Base-by-base conservation (phyloP, 1,140 invertebrate genomes). In the Zaprionus taronus region DNA sequence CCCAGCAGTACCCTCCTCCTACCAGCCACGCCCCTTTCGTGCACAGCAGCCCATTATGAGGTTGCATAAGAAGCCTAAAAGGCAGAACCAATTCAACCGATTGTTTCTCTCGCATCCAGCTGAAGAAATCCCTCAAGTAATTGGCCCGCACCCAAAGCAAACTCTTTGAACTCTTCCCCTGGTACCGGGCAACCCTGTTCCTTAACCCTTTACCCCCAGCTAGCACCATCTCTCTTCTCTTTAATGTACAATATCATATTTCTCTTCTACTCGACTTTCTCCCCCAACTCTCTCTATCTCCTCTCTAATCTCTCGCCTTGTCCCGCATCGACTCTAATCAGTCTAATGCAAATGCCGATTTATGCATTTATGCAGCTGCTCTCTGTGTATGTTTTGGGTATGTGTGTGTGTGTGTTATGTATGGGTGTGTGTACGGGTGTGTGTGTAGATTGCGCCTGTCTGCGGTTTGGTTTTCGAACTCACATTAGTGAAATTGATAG, bases 331-430 rank as follows among this genome's bases (percentile, higher is more conserved):
- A 57, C 68, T 69, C 67, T 70, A 89, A 86, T 89, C 84, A 78
- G 77, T 57, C 70, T 83, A 86, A 86, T 86, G 84, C 80, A 83
- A 79, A 74, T 84, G 41, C n/a, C 57, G 56, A 73, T 80, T 77
- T 76, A 38, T 76, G 68, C 69, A 72, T 60, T 65, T 76, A 72
- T 64, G 67, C 63, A 47, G 57, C 58, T 41, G 49, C 31, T 47
- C 2, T 66, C 22, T 60, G 49, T 41, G 5, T 41, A 15, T 44
- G 15, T 44, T 24, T 22, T 44, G 28, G 28, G 24, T 71, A 17
- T 60, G 31, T 71, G 24, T 60, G 31, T 58, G 34, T 34, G 15
- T 34, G 11, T 9, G 17, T n/a, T 38, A 34, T 61, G 64, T 28
- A 22, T 28, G 31, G 26, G 28, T 72, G 68, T 63, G 17, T 56